Evolutionary conservation across 2,797 vertebrate species (phyloP), one percentile per base, ranked within the genome.

Genomic region (Rallus crepitans): DNA sequence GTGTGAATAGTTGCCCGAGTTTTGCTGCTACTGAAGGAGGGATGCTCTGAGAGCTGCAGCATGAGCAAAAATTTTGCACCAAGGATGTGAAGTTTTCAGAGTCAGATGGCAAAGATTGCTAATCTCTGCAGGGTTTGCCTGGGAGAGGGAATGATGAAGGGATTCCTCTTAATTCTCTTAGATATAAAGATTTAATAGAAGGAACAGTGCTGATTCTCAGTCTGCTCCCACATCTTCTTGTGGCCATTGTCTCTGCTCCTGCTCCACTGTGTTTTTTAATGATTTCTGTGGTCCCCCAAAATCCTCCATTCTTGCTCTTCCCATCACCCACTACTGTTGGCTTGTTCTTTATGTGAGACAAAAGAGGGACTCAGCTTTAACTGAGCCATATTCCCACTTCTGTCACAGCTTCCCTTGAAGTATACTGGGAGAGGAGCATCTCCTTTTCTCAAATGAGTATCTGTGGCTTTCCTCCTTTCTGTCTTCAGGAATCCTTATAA

Each of bases 301-400:
- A 60, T 40, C 47, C 8, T 64, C 23, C 0, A 1, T 60, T 91
- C 45, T 57, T 71, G 7, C 24, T 72, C 4, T 85, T 63, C 24
- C 23, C 5, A 9, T 59, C 40, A 35, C 7, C 25, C 0, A 1
- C 20, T 60, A 1, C 12, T 42, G 21, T 55, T 89, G 15, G 13
- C 39, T 88, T 56, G 31, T 14, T 66, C 23, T 85, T 69, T 37
- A 9, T 33, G 23, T 24, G 55, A 64, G 28, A 48, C 24, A 33
- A 48, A 52, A 69, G 53, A 53, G 27, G 18, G 25, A 39, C 42
- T 60, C 6, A 4, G 1, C 33, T 76, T 87, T 7, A 76, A 65
- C 18, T 64, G 37, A 79, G 15, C 24, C 20, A 5, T 42, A 16
- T 39, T 80, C 37, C 47, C 11, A 5, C 31, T 79, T 70, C 23